Conservation (phyloP, 1,140 invertebrate genomes). For the Drosophila ananassae region DNA sequence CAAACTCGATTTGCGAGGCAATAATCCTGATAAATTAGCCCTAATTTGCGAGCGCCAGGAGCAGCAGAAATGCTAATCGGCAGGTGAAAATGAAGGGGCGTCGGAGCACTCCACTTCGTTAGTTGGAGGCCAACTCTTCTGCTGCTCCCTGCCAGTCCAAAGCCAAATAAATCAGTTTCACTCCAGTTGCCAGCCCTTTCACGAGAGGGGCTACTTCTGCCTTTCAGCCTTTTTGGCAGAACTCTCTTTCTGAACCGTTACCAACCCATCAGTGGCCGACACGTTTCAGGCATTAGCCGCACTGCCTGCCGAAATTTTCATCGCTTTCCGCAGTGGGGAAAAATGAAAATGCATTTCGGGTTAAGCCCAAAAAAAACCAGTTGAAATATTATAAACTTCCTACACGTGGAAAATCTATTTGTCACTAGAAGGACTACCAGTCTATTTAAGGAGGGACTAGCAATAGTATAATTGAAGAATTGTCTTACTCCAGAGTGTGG, state of each 20-base stretch:
- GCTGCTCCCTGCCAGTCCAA: background rate
- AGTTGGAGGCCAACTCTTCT: background rate
- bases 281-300: slow-evolving; percentile 73
- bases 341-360: slow-evolving; percentile 53
- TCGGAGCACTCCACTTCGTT: slow-evolving; percentile 15
- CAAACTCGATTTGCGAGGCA: slow-evolving; percentile 74
- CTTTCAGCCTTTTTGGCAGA: background rate
- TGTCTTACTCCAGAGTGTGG: no score
- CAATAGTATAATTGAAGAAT: no score
- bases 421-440: no score
- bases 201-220: slow-evolving; percentile 6
- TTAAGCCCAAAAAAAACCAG: slow-evolving; percentile 1
- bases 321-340: slow-evolving; percentile 29
- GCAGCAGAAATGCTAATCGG: slow-evolving; percentile 20
- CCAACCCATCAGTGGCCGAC: slow-evolving; percentile 48
- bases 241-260: slow-evolving; percentile 34
- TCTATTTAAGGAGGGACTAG: no score
- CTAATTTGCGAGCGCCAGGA: slow-evolving; percentile 69
- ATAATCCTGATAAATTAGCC: slow-evolving; percentile 81
- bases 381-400: background rate
- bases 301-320: slow-evolving; percentile 54
- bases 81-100: slow-evolving; percentile 26
- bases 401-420: slow-evolving; percentile 1
- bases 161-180: slow-evolving; percentile 43
- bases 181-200: slow-evolving; percentile 43